Evolutionary conservation across 1,140 invertebrate species (phyloP).

Genomic region (Zeugodacus cucurbitae): DNA sequence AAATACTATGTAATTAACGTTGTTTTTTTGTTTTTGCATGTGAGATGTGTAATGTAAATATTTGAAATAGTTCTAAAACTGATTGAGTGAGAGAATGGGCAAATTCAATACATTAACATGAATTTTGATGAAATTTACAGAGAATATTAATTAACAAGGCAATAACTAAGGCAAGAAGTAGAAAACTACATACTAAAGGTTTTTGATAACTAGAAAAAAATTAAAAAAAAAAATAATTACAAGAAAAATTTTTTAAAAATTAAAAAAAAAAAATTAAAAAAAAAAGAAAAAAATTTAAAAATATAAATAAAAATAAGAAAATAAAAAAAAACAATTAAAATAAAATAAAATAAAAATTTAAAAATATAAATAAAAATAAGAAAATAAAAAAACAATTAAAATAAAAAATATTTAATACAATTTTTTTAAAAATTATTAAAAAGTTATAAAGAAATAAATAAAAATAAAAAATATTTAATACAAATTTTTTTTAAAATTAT

Average conservation of each 20-base stretch:
- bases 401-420: too few species aligned
- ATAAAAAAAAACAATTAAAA: not conserved
- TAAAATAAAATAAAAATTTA: too few species aligned
- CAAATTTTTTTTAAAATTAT: too few species aligned
- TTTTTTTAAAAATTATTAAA: too few species aligned
- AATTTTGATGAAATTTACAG: not conserved
- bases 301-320: not conserved
- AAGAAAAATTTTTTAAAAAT: not conserved
- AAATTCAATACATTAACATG: not conserved
- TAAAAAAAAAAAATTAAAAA: not conserved
- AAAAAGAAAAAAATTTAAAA: not conserved
- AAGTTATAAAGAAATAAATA: too few species aligned
- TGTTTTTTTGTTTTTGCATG: not conserved
- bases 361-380: not conserved
- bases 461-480: too few species aligned
- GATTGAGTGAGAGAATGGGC: not conserved
- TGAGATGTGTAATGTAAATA: not conserved
- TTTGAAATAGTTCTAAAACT: not conserved
- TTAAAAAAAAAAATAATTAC: not conserved
- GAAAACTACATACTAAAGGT: not conserved
- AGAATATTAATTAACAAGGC: not conserved
- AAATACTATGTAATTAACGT: not conserved
- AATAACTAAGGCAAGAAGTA: not conserved
- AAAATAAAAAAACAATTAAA: not conserved
- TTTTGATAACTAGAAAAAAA: not conserved